These are phyloP conservation scores for Bathynomus jamesi DNA, from an alignment of 1,140 invertebrate genomes.

Conservation along the genomic window DNA sequence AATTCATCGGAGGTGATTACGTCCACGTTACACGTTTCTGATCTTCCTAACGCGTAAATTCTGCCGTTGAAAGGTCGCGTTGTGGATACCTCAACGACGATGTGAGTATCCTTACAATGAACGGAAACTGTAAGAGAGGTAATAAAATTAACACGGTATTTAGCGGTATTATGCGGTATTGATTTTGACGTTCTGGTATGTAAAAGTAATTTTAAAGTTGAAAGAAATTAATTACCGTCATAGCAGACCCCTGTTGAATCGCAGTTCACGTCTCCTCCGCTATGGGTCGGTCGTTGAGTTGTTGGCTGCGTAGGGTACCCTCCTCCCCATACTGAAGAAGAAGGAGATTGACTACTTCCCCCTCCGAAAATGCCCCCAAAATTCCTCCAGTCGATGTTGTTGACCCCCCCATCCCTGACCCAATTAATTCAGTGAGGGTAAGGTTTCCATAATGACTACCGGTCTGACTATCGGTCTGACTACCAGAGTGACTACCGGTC, in stretches of 20 bases:
- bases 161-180: too few relatives aligned
- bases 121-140: slow-evolving; percentile 65
- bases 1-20: slow-evolving; percentile 86
- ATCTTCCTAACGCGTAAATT: slow-evolving; percentile 84
- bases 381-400: not conserved
- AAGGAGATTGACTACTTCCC: not conserved
- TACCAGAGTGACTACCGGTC: not conserved
- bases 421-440: too few relatives aligned
- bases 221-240: too few relatives aligned
- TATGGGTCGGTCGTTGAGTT: not conserved
- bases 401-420: not conserved
- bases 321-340: not conserved
- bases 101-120: slow-evolving; percentile 87
- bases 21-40: slow-evolving; percentile 89
- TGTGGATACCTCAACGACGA: slow-evolving; percentile 82
- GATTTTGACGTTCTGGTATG: too few relatives aligned
- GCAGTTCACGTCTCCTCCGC: slow-evolving; percentile 60
- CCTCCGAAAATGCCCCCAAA: not conserved
- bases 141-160: too few relatives aligned
- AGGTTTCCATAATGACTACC: not conserved
- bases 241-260: slow-evolving; percentile 91
- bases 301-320: not conserved
- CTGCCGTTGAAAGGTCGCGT: slow-evolving; percentile 90
- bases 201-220: too few relatives aligned
- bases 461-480: not conserved